These are phyloP conservation scores for Florisuga fusca DNA, from an alignment of 2,797 vertebrate genomes.

Conservation along the genomic window DNA sequence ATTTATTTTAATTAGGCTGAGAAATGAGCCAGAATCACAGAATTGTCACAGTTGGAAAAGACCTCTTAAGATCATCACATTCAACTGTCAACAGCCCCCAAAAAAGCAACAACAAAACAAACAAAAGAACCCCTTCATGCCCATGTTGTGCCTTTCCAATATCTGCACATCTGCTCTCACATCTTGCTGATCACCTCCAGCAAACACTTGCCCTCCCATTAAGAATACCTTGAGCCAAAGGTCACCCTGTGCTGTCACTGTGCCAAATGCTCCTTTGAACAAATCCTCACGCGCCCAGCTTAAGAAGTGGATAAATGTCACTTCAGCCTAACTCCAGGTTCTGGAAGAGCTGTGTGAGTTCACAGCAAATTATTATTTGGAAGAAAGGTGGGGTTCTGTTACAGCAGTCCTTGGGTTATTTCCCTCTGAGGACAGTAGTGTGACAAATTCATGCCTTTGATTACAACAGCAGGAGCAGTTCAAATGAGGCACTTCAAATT, in stretches of 20 bases:
- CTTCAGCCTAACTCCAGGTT: not conserved
- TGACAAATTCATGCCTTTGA: not conserved
- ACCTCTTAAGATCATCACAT: too few relatives aligned
- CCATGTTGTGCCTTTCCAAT: too few relatives aligned
- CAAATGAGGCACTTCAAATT: not conserved
- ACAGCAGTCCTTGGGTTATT: not conserved
- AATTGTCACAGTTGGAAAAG: too few relatives aligned
- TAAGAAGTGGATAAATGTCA: not conserved
- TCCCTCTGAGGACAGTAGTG: not conserved
- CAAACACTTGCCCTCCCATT: not conserved
- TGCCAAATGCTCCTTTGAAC: not conserved
- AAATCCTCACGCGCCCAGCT: not conserved
- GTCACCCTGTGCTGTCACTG: not conserved
- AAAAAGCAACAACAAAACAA: too few relatives aligned
- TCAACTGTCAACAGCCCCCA: too few relatives aligned
- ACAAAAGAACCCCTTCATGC: too few relatives aligned
- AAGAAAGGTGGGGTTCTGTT: not conserved
- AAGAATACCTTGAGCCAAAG: not conserved
- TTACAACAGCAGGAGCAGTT: not conserved
- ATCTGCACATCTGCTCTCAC: not conserved
- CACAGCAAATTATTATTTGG: not conserved
- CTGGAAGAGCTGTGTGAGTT: not conserved
- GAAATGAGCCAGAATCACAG: not conserved
- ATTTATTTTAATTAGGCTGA: not conserved
- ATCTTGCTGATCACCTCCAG: not conserved